Percentiles rank a stretch among this genome's conserved stretches.
Evolutionary conservation across 1,140 invertebrate genomes (phyloP).

Genomic region (Orussus abietinus): DNA sequence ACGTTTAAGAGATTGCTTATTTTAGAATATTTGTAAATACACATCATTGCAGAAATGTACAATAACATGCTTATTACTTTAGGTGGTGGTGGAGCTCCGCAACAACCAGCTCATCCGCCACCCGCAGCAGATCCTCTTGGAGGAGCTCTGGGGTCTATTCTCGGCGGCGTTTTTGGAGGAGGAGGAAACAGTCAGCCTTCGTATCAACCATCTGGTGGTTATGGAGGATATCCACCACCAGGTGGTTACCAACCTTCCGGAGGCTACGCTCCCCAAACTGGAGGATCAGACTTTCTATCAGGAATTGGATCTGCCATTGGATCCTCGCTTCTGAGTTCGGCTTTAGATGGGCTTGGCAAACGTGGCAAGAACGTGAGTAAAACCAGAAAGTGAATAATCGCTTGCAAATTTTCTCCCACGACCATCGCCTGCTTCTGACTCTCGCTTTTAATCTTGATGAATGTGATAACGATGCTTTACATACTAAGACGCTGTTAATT

Average conservation of each 20-base stretch:
- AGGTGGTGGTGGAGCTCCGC: conserved; percentile 23
- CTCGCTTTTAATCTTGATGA: neutral
- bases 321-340: conserved; percentile 41
- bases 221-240: conserved; percentile 25
- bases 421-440: neutral
- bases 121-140: conserved; percentile 24
- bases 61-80: conserved; percentile 2
- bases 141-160: conserved; percentile 37
- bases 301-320: conserved; percentile 39
- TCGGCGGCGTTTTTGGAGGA: conserved; percentile 44
- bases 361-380: conserved; percentile 32
- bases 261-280: conserved; percentile 22
- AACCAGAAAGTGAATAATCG: conserved; percentile 7
- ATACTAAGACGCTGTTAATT: too few species aligned
- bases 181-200: conserved; percentile 23
- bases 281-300: conserved; percentile 34
- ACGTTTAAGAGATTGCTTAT: too few species aligned
- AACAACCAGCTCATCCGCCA: conserved; percentile 17
- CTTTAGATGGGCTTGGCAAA: conserved; percentile 34
- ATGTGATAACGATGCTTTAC: too few species aligned
- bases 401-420: conserved; percentile 2
- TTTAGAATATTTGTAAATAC: too few species aligned
- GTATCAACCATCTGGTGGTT: conserved; percentile 37
- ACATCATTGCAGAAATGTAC: neutral
- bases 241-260: conserved; percentile 23